These are phyloP conservation scores for Taeniopygia guttata DNA, from an alignment of 2,797 vertebrate species.

Conservation along the genomic window DNA sequence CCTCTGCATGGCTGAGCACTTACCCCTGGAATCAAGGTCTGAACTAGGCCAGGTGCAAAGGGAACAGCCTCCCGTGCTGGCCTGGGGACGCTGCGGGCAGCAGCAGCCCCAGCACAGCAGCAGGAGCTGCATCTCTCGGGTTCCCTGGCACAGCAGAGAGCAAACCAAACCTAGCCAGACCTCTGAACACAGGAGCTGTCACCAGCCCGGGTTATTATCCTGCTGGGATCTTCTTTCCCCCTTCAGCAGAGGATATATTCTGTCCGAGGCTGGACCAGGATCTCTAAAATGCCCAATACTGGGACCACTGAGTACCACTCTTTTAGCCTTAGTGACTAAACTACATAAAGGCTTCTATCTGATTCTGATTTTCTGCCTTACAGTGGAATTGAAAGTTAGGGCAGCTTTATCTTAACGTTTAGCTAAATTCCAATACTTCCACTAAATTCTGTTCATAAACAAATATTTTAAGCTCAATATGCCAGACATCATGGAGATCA, in stretches of 20 bases:
- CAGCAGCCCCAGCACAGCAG: neutral
- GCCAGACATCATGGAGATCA: neutral
- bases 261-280: neutral
- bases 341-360: neutral
- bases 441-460: neutral
- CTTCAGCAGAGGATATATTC: neutral
- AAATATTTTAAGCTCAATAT: neutral
- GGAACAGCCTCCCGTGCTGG: too few relatives aligned
- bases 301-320: neutral
- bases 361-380: neutral
- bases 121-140: neutral
- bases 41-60: neutral
- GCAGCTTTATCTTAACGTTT: neutral
- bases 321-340: neutral
- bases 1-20: neutral
- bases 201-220: neutral
- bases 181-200: fast-evolving
- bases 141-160: too few relatives aligned
- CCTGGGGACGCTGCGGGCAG: neutral
- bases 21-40: neutral
- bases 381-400: neutral
- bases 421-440: neutral
- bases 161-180: too few relatives aligned
- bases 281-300: neutral
- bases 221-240: neutral